Evolutionary conservation across 2,888 invertebrate genomes (phyloP).

Genomic region (Melanchra persicariae): DNA sequence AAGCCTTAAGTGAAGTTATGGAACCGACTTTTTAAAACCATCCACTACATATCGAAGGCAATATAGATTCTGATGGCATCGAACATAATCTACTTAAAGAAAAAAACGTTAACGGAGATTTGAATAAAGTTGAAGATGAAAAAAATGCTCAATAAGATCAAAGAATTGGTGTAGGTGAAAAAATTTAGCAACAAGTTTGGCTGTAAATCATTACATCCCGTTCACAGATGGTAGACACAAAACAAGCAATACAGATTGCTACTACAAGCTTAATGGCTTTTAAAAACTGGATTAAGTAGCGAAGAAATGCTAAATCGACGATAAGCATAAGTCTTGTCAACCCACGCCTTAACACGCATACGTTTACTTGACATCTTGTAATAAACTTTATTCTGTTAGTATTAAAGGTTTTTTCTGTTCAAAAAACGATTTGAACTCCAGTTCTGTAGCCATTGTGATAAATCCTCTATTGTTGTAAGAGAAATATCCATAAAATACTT

Average conservation of each 20-base stretch:
- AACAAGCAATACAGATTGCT: constrained; percentile 82
- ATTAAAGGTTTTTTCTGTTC: constrained; percentile 67
- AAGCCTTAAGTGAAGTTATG: constrained; percentile 67
- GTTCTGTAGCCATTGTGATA: constrained; percentile 60
- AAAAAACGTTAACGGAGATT: constrained; percentile 15
- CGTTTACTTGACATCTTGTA: constrained; percentile 59
- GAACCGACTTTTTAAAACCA: constrained; percentile 66
- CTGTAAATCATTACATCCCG: constrained; percentile 63
- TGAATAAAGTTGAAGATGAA: constrained; percentile 25
- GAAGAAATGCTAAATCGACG: constrained; percentile 88
- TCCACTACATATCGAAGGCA: constrained; percentile 35
- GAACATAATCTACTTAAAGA: constrained; percentile 6
- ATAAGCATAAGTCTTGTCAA: constrained; percentile 88
- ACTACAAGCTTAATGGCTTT: constrained; percentile 88
- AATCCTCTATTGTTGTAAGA: constrained; percentile 66
- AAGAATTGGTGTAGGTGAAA: constrained; percentile 35
- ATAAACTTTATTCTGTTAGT: constrained; percentile 69
- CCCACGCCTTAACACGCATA: constrained; percentile 79
- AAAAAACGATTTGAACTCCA: constrained; percentile 49
- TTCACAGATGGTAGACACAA: constrained; percentile 73
- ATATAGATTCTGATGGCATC: constrained; percentile 4
- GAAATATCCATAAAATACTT: constrained; percentile 54
- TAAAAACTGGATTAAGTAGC: constrained; percentile 89
- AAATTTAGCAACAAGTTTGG: constrained; percentile 41
- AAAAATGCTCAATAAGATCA: constrained; percentile 10